phyloP scores from a whole-genome alignment of 2,113 vertebrate genomes.

The Salvelinus alpinus region DNA sequence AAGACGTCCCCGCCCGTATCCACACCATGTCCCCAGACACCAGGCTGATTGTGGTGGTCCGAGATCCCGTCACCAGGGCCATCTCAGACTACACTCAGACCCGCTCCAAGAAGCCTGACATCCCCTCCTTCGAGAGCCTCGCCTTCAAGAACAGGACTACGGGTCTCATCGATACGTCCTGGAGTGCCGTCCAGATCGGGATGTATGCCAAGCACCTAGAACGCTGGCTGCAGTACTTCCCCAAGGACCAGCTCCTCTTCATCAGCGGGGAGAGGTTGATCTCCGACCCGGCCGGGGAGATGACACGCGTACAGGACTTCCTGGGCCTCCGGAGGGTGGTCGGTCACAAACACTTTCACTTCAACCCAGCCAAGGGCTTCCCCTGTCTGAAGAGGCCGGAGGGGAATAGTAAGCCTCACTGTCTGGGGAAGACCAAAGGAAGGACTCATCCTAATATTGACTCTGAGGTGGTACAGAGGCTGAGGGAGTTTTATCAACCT shows the following conservation, averaged over 20 bases:
- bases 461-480: conserved; percentile 78
- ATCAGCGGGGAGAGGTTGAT: conserved; percentile 92
- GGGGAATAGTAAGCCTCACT: conserved; percentile 83
- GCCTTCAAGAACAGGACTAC: conserved; percentile 87
- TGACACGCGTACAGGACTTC: conserved; percentile 91
- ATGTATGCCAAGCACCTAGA: conserved; percentile 94
- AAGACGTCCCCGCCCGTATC: conserved; percentile 88
- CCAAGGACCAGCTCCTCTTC: conserved; percentile 86
- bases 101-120: conserved; percentile 90
- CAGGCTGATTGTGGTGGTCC: conserved; percentile 91
- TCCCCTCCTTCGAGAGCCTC: conserved; percentile 90
- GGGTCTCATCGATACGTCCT: conserved; percentile 87
- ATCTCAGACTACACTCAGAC: conserved; percentile 97
- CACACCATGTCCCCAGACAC: conserved; percentile 87
- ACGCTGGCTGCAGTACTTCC: conserved; percentile 90
- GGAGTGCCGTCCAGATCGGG: conserved; percentile 95
- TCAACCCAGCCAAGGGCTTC: conserved; percentile 96
- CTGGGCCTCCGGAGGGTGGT: conserved; percentile 88
- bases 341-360: conserved; percentile 92
- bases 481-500: conserved; percentile 90
- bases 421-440: conserved; percentile 92
- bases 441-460: conserved; percentile 87
- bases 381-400: conserved; percentile 93
- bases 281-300: conserved; percentile 86
- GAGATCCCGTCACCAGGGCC: conserved; percentile 90